Evolutionary conservation across 1,140 invertebrate genomes (phyloP), one percentile per base, ranked within the genome.

Genomic region (Camponotus floridanus): DNA sequence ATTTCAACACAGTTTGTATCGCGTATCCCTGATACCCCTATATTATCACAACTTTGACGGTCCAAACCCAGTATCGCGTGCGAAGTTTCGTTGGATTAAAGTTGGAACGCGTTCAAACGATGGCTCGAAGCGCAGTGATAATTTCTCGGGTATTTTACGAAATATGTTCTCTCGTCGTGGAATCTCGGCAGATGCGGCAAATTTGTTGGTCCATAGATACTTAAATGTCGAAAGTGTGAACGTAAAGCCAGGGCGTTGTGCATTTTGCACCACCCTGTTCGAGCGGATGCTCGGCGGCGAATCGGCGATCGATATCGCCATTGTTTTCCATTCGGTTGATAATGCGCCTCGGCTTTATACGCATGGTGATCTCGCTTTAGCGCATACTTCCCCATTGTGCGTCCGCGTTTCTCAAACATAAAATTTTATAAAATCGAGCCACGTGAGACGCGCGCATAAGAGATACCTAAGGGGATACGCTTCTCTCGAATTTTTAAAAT

Each of bases 261-360:
- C 45, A 57, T 62, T 26, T 62, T 61, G 45, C 8, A 45, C n/a
- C 39, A 18, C 70, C 2, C 48, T 51, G 13, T 51, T 51, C 3
- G 48, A 51, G 67, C 39, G 7, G 8, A 90, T 78, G 65, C 84
- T 74, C 26, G 26, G n/a, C 31, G 59, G 79, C 86, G 80, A 90
- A 90, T 87, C 81, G 74, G n/a, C 86, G 89, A 90, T 90, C 89
- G 68, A 90, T 90, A 90, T 86, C 86, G 62, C 88, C 86, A 90
- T 90, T 90, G 89, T 90, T 90, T 90, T 90, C 89, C 76, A 90
- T 90, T 90, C 88, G 64, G 76, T 87, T 87, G 88, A 90, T 90
- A 90, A 90, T 90, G 55, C 67, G 31, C 8, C 62, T 31, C 39
- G 42, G 76, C 59, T 86, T 71, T 86, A 57, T 73, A 48, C 21